Evolutionary conservation across 1,140 invertebrate species (phyloP).

Genomic region (Drosophila dunni): DNA sequence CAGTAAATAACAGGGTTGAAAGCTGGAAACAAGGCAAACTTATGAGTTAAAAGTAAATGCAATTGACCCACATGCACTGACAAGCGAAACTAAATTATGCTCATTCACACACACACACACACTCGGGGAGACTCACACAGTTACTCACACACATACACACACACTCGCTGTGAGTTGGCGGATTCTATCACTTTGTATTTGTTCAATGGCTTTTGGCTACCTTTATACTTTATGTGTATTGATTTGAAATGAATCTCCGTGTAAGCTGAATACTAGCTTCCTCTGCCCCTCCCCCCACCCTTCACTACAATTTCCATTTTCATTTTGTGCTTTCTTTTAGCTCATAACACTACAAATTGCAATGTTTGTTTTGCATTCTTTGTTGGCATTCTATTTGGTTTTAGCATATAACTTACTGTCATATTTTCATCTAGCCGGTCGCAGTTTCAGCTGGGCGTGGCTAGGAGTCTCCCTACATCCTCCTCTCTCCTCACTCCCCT

Average conservation of each 20-base stretch:
- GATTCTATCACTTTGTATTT: conserved; percentile 43
- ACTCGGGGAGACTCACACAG: neutral
- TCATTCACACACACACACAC: conserved; percentile 5
- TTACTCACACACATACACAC: conserved; percentile 10
- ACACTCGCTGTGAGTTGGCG: neutral
- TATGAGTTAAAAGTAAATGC: conserved; percentile 17
- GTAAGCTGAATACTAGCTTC: conserved; percentile 60
- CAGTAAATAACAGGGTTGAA: conserved; percentile 33
- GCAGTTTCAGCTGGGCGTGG: conserved; percentile 19
- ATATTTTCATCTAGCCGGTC: conserved; percentile 71
- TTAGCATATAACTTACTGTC: conserved; percentile 80
- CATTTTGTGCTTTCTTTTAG: conserved; percentile 10
- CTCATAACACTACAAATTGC: conserved; percentile 47
- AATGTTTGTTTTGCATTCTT: conserved; percentile 39
- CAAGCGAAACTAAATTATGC: conserved; percentile 39
- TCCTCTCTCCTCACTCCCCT: neutral
- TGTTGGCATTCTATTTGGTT: conserved; percentile 55
- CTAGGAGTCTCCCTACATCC: neutral
- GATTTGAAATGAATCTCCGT: conserved; percentile 78
- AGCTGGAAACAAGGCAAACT: conserved; percentile 19
- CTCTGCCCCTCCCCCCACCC: conserved; percentile 16
- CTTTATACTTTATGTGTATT: conserved; percentile 80
- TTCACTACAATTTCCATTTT: conserved; percentile 5
- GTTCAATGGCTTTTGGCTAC: conserved; percentile 53
- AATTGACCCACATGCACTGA: conserved; percentile 59